Evolutionary conservation across 2,888 invertebrate genomes (phyloP), one percentile per base, ranked within the genome.

Genomic region (Stictocephala bisonia): DNA sequence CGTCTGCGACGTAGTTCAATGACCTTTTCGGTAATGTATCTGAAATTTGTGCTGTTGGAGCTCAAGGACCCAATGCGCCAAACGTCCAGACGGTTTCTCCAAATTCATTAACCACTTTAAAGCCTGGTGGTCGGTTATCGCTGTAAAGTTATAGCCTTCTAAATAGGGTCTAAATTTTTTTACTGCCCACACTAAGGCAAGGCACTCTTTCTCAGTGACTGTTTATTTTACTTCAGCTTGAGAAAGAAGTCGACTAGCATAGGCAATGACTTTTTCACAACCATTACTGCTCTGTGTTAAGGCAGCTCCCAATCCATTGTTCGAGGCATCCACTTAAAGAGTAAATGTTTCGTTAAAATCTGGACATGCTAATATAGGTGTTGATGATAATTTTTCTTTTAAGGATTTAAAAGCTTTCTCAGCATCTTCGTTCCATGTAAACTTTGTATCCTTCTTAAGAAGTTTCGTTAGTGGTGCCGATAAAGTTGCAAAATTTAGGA

Each of bases 151-250:
- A 58, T 53, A 26, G 78, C 79, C 80, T 40, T 80, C 78, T 0
- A 80, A 6, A 40, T 80, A 80, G 0, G 73, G 72, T 15, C 80
- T 50, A 31, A 77, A 79, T 40, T 77, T 78, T 2, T 70, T 66
- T 6, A 80, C 73, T 0, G 76, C 75, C 77, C 78, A 80, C 0
- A 79, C n/a, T 0, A 80, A 75, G 0, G 79, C 79, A 0, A 80
- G 74, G 31, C 79, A 80, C 44, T 81, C 79, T 29, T 60, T 71
- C 51, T 80, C 78, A 0, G 79, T 79, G 2, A 75, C 74, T 1
- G 75, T 60, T 27, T 78, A 80, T 22, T 77, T 78, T 3, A 72
- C 24, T 51, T 80, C 80, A 0, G 77, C 66, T 0, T 72, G 50
- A 0, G 67, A 71, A 3, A 80, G 64, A 0, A 77, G 24, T 0